Conservation (phyloP, 1,140 invertebrate genomes). For the Triops longicaudatus region DNA sequence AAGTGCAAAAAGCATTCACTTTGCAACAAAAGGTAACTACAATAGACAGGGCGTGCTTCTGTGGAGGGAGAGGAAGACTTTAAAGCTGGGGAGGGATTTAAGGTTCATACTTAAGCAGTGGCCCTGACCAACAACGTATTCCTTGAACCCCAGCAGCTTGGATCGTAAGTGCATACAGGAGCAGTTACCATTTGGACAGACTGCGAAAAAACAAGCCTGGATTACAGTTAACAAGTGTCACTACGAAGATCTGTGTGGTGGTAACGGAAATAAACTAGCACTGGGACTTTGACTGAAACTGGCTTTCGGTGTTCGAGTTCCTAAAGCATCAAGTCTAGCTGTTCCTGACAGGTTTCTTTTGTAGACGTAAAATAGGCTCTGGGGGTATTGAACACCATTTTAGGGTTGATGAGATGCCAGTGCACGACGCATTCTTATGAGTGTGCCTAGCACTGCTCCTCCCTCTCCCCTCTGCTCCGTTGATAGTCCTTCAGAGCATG, state of each 20-base stretch:
- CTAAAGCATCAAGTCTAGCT: neutral
- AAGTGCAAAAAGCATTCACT: slow-evolving; percentile 1
- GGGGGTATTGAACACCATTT: neutral
- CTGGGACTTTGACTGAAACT: neutral
- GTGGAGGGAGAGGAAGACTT: neutral
- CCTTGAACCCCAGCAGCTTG: neutral
- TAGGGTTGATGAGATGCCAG: slow-evolving; percentile 7
- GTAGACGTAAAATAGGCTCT: neutral
- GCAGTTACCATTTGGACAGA: neutral
- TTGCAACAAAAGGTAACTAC: neutral
- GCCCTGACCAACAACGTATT: neutral
- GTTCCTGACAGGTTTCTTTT: neutral
- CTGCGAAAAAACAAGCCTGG: neutral
- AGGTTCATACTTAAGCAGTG: neutral
- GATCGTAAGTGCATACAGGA: neutral
- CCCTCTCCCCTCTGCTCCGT: neutral
- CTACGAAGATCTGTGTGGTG: neutral
- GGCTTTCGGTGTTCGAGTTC: neutral
- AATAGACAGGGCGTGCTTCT: neutral
- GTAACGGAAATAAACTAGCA: neutral
- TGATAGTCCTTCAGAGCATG: neutral
- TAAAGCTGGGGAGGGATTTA: neutral
- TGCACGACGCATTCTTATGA: neutral
- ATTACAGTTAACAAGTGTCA: neutral
- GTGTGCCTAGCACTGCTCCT: neutral